Base-by-base conservation (phyloP, 64 coral and sea anemone genomes). In the Orbicella faveolata region DNA sequence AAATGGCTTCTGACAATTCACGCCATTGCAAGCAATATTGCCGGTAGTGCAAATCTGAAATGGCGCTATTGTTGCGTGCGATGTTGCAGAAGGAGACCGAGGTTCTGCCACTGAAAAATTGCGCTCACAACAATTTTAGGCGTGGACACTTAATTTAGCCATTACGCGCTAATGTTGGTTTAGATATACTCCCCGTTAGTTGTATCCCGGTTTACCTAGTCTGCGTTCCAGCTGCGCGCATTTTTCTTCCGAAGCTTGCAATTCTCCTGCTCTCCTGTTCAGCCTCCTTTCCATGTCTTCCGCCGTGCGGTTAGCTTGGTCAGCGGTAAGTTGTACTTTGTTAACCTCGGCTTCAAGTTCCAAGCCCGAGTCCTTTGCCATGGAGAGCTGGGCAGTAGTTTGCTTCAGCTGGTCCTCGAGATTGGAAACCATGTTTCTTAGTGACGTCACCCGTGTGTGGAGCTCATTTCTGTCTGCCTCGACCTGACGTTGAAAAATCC, bases 381-480 rank as follows among this genome's bases (percentile, higher is more conserved):
- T 88, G 30, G 94, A 93, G 61, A 98, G 87, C 35, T 98, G 83
- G 36, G 90, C 91, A 33, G 93, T 89, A 51, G 96, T 91, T 41
- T 95, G 93, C 67, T 95, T 95, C n/a, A 98, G 54, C 52, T 95
- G 93, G 36, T 95, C 94, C 73, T 98, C 96, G 35, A 98, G 84
- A 53, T 77, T 84, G 14, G 96, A 91, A 35, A 98, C 91, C 90
- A 92, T 98, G 62, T 75, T 90, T 12, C 94, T 89, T 21, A 98
- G 79, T n/a, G 96, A 93, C 39, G 93, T 87, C 57, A 98, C 88
- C 39, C 94, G 91, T 19, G 94, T 57, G 61, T 95, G 93, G 9
- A 93, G 90, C 20, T 98, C 96, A 20, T 90, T 92, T 67, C 93
- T 94, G 23, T 95, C 94, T 35, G 84, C 89, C 70, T 98, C 96